These are phyloP conservation scores for Argya squamiceps DNA, from an alignment of 2,797 vertebrate genomes.

Conservation along the genomic window DNA sequence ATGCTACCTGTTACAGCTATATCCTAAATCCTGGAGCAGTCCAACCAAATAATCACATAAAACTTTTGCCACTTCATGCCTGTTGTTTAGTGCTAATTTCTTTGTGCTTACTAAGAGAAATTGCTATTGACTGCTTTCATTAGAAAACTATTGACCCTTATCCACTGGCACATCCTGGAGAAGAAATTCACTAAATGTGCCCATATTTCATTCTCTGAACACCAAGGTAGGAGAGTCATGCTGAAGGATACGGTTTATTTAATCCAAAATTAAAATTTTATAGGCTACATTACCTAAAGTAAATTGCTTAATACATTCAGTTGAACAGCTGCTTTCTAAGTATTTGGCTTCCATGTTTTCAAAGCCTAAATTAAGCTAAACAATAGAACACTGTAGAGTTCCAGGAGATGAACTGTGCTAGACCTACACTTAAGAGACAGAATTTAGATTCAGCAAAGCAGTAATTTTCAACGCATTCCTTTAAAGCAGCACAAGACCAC, in stretches of 20 bases:
- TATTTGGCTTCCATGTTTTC: slow-evolving; percentile 47
- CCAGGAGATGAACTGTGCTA: background rate
- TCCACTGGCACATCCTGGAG: slow-evolving; percentile 74
- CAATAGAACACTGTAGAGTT: background rate
- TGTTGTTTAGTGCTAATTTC: slow-evolving; percentile 79
- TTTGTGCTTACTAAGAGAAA: slow-evolving; percentile 80
- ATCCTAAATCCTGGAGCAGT: slow-evolving; percentile 49
- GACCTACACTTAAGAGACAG: background rate
- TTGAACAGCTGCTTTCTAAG: slow-evolving; percentile 74
- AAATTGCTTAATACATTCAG: slow-evolving; percentile 82
- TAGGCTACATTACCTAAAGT: slow-evolving; percentile 80
- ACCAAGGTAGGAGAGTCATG: slow-evolving; percentile 74
- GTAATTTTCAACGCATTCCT: background rate
- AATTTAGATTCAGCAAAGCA: background rate
- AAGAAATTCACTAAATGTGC: slow-evolving; percentile 79
- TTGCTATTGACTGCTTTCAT: slow-evolving; percentile 87
- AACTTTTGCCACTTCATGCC: slow-evolving; percentile 26
- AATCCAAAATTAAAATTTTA: slow-evolving; percentile 86
- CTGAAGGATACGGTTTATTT: slow-evolving; percentile 80
- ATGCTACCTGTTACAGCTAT: slow-evolving; percentile 12
- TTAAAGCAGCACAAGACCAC: background rate
- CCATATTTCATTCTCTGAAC: slow-evolving; percentile 86
- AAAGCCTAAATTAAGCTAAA: slow-evolving; percentile 57
- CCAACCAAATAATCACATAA: slow-evolving; percentile 46
- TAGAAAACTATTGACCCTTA: slow-evolving; percentile 83